Evolutionary conservation across 2,797 vertebrate genomes (phyloP).

Genomic region (Sebastes vulpes): DNA sequence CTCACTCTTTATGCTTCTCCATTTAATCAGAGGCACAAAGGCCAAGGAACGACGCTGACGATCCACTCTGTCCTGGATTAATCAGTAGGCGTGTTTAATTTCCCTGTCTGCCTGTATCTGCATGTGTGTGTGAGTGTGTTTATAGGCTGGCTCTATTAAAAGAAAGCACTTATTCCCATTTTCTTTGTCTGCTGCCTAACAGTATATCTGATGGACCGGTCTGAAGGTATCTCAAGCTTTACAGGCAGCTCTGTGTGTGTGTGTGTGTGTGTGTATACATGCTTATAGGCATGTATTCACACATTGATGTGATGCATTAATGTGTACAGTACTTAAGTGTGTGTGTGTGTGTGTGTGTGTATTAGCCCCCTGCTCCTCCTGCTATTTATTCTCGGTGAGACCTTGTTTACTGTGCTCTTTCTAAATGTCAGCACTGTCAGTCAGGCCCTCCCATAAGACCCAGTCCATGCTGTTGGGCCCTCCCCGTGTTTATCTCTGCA

Average conservation of each 20-base stretch:
- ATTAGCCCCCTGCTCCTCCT: conserved; percentile 34
- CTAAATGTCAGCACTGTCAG: conserved; percentile 87
- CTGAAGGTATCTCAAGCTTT: conserved; percentile 10
- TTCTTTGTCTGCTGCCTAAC: conserved; percentile 16
- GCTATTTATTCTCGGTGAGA: conserved; percentile 79
- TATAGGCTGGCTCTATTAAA: conserved; percentile 40
- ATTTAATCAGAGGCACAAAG: conserved; percentile 71
- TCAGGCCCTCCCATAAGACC: conserved; percentile 77
- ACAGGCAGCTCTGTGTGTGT: neutral
- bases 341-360: conserved; percentile 20
- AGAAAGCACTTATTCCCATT: conserved; percentile 18
- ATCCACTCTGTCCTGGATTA: conserved; percentile 63
- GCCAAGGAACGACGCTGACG: conserved; percentile 57
- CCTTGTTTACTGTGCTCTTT: conserved; percentile 83
- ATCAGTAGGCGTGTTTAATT: conserved; percentile 64
- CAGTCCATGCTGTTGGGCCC: conserved; percentile 60
- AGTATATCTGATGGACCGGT: neutral
- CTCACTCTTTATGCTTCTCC: conserved; percentile 23
- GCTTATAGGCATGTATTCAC: conserved; percentile 5
- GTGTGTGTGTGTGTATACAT: neutral
- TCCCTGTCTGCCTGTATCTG: conserved; percentile 29
- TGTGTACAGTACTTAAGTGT: conserved; percentile 44
- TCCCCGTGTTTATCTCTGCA: conserved; percentile 79
- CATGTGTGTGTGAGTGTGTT: neutral
- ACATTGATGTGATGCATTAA: conserved; percentile 33